These are phyloP conservation scores for Thalpophila matura DNA, from an alignment of 2,888 invertebrate genomes.

Conservation along the genomic window DNA sequence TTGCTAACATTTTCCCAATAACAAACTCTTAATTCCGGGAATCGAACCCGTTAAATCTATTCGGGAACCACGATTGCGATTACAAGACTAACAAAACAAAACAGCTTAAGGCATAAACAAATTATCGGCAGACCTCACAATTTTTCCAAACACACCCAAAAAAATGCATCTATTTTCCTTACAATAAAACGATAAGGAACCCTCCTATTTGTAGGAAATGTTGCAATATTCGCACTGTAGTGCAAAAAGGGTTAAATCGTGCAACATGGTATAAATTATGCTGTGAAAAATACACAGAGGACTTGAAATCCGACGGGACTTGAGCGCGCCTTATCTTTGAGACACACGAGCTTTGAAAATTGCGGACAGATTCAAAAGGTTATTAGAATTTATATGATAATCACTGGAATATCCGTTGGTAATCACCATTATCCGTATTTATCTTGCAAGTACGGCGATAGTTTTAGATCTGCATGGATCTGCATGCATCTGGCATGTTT, in stretches of 20 bases:
- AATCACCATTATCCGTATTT: too few species aligned
- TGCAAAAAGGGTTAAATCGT: slow-evolving; percentile 62
- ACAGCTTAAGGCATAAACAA: slow-evolving; percentile 6
- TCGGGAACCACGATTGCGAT: too few species aligned
- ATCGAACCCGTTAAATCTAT: too few species aligned
- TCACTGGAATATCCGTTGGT: too few species aligned
- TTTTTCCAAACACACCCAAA: neutral
- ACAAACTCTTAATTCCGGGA: too few species aligned
- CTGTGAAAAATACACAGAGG: slow-evolving; percentile 67
- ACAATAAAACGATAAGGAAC: slow-evolving; percentile 31
- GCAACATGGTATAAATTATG: slow-evolving; percentile 68
- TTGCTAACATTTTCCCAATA: too few species aligned
- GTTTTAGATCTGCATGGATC: too few species aligned
- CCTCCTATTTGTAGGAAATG: slow-evolving; percentile 26
- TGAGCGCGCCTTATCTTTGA: slow-evolving; percentile 55
- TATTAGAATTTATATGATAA: too few species aligned
- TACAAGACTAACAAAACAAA: too few species aligned
- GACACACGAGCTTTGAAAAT: slow-evolving; percentile 28
- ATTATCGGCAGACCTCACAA: neutral
- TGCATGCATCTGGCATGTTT: too few species aligned
- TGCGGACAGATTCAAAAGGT: too few species aligned
- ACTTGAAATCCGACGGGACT: slow-evolving; percentile 56
- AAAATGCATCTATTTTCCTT: slow-evolving; percentile 11
- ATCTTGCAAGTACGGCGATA: too few species aligned
- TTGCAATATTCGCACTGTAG: slow-evolving; percentile 52